Evolutionary conservation across 2,888 invertebrate species (phyloP), one percentile per base, ranked within the genome.

Genomic region (Beris chalybata): DNA sequence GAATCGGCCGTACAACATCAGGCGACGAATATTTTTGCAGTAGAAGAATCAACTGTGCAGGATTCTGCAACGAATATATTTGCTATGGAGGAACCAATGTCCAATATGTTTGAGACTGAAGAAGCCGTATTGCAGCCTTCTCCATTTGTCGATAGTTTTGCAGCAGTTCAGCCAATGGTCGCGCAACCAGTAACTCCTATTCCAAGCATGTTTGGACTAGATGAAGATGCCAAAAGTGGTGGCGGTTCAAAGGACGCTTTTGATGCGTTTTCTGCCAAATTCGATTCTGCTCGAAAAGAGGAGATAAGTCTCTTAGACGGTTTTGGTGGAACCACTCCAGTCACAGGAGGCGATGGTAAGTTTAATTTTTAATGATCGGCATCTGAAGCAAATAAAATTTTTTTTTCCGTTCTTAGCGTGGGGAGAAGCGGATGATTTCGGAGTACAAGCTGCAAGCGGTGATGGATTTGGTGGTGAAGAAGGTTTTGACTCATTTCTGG

Each of bases 221-320:
- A 64, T 15, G 48, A 65, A n/a, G 45, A 29, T 11, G 1, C 38
- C 3, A 7, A 5, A 38, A 38, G 38, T 22, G 67, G 52, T 67
- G 67, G 52, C 67, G 83, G 32, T 43, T 31, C 29, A 7, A 15
- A 84, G 0, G 89, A 89, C 72, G 88, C 86, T 31, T 95, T 95
- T 72, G 95, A 95, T 78, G 94, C 92, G 0, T 95, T 95, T 74
- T 88, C 93, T 4, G 91, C 92, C 2, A 93, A 94, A 78, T 95
- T 95, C 74, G 94, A 94, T 30, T 80, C 79, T 0, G 85, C 82
- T 64, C 82, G 82, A 47, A 85, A 80, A 71, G 80, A 80, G 44
- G 78, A 78, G 55, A 73, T 76, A 4, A 77, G 76, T 66, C 73
- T 79, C 32, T 69, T 79, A n/a, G 80, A 79, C 44, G 79, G 79